Evolutionary conservation across 2,888 invertebrate genomes (phyloP).

Genomic region (Dendrolimus houi): DNA sequence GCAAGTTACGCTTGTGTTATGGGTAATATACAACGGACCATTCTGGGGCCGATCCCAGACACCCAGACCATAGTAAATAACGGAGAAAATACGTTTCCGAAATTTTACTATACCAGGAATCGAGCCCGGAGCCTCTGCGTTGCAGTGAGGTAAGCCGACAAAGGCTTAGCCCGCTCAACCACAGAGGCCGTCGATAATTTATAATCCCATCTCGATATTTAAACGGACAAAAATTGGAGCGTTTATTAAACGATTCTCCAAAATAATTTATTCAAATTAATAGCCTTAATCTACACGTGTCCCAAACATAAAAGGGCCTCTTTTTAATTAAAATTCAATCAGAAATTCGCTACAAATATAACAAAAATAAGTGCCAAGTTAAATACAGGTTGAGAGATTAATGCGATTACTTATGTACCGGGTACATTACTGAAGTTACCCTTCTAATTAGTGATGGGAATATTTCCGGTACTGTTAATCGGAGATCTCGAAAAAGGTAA

Average conservation of each 20-base stretch:
- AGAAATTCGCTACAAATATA: neutral
- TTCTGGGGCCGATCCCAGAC: too few relatives aligned
- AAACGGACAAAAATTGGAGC: neutral
- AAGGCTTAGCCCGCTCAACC: too few relatives aligned
- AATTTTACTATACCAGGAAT: too few relatives aligned
- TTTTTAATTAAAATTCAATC: neutral
- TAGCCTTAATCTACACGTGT: neutral
- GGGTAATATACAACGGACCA: too few relatives aligned
- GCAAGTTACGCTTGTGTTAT: too few relatives aligned
- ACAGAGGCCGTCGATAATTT: too few relatives aligned
- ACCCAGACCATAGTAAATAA: too few relatives aligned
- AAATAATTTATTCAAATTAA: neutral
- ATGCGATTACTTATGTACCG: constrained; percentile 3
- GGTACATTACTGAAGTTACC: constrained; percentile 1
- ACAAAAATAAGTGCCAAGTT: neutral
- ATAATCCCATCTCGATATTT: too few relatives aligned
- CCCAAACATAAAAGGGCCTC: neutral
- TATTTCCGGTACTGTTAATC: neutral
- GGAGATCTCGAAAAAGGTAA: neutral
- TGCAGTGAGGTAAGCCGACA: too few relatives aligned
- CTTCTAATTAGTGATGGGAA: neutral
- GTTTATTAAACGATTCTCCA: neutral
- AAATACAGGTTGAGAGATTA: neutral
- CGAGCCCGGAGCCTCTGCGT: too few relatives aligned
- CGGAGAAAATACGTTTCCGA: too few relatives aligned